Evolutionary conservation across 2,888 invertebrate species (phyloP).

Genomic region (Sarcophaga rosellei): DNA sequence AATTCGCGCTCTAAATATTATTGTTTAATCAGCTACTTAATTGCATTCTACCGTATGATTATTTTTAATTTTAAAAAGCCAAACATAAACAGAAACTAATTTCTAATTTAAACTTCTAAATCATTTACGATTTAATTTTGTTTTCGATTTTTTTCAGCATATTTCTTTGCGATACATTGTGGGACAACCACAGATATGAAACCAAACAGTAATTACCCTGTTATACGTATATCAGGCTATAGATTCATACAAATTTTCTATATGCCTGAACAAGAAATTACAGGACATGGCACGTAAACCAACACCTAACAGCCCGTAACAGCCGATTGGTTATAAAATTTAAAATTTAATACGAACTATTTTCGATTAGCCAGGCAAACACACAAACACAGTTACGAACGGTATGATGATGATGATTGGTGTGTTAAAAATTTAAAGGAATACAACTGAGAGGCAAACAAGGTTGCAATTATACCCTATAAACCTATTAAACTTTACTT

Average conservation of each 20-base stretch:
- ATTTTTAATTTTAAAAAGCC: neutral
- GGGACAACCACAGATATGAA: conserved; percentile 46
- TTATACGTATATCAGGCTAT: no score
- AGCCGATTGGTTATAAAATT: conserved; percentile 40
- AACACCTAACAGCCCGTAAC: neutral
- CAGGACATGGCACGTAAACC: neutral
- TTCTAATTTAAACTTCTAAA: conserved; percentile 24
- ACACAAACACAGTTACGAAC: neutral
- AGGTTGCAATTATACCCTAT: no score
- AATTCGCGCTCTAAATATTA: neutral
- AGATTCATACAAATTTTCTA: neutral
- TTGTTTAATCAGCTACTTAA: conserved; percentile 1
- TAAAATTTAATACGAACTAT: conserved; percentile 35
- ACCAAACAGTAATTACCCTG: conserved; percentile 62
- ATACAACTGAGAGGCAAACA: no score
- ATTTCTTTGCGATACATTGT: conserved; percentile 7
- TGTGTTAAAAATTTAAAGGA: neutral
- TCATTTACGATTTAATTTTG: conserved; percentile 10
- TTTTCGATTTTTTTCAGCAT: neutral
- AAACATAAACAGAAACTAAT: conserved; percentile 1
- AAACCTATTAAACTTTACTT: no score
- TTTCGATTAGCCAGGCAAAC: neutral
- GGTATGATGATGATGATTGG: neutral
- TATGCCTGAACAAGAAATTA: conserved; percentile 35
- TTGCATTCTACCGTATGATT: neutral